These are phyloP conservation scores for Brachionus asplanchnoidis DNA, from an alignment of 1,140 invertebrate genomes.

Conservation along the genomic window DNA sequence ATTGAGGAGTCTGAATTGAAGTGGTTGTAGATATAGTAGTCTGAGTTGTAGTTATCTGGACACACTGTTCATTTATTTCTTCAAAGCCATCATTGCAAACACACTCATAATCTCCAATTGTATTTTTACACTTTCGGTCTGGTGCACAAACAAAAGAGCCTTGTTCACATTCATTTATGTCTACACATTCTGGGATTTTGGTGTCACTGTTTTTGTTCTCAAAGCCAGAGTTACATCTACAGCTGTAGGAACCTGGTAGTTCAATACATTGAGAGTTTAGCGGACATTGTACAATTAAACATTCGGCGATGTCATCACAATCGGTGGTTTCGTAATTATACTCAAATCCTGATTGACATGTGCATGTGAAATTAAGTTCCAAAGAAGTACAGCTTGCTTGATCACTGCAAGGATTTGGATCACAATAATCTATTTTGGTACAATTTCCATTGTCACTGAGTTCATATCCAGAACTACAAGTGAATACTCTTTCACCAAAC, in stretches of 20 bases:
- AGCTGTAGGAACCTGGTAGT: background rate
- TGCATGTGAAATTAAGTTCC: background rate
- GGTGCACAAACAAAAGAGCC: background rate
- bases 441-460: background rate
- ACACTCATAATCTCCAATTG: background rate
- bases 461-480: background rate
- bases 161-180: slow-evolving; percentile 1
- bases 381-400: background rate
- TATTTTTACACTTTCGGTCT: background rate
- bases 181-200: background rate
- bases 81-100: background rate
- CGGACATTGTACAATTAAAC: background rate
- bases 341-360: background rate
- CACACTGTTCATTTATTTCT: background rate
- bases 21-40: background rate
- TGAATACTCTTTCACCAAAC: background rate
- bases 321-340: background rate
- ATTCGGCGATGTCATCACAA: slow-evolving; percentile 6
- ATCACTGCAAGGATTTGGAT: background rate
- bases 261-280: background rate
- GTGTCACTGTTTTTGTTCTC: background rate
- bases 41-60: background rate
- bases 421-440: background rate
- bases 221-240: background rate
- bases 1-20: no score